These are phyloP conservation scores for Drosophila atripex DNA, from an alignment of 2,888 invertebrate genomes.

Conservation along the genomic window DNA sequence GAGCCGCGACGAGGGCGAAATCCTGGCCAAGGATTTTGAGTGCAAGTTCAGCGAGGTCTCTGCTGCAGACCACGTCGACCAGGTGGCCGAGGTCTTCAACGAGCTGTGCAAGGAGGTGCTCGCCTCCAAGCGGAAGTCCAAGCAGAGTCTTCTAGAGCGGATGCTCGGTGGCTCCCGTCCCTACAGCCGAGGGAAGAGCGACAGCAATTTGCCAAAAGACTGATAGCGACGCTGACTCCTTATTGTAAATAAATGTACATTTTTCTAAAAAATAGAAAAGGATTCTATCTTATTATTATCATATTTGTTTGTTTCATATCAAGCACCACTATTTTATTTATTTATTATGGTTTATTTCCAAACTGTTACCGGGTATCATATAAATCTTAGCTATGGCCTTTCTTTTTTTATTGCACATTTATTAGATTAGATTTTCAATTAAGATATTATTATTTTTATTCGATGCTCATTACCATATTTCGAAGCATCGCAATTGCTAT, in stretches of 20 bases:
- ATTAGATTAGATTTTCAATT: no score
- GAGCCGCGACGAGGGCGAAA: slow-evolving; percentile 94
- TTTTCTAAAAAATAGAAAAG: slow-evolving; percentile 1
- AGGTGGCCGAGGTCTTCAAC: slow-evolving; percentile 93
- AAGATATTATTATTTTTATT: no score
- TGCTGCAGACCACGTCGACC: slow-evolving; percentile 93
- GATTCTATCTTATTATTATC: neutral
- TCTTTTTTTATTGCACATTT: no score
- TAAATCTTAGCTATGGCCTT: no score
- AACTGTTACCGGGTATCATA: neutral
- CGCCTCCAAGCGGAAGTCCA: slow-evolving; percentile 91
- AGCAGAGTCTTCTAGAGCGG: slow-evolving; percentile 92
- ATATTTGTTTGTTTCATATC: neutral
- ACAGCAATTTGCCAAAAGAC: slow-evolving; percentile 94
- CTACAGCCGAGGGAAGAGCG: slow-evolving; percentile 94
- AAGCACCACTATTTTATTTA: no score
- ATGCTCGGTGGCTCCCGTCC: slow-evolving; percentile 92
- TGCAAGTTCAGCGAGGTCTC: slow-evolving; percentile 94
- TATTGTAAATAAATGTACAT: slow-evolving; percentile 49
- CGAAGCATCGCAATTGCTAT: no score
- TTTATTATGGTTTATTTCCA: no score
- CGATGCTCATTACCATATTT: no score
- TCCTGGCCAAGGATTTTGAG: slow-evolving; percentile 93
- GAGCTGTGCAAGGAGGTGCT: slow-evolving; percentile 93
- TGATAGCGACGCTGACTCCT: slow-evolving; percentile 80